Evolutionary conservation across 2,113 vertebrate genomes (phyloP).

Genomic region (Gymnarchus niloticus): DNA sequence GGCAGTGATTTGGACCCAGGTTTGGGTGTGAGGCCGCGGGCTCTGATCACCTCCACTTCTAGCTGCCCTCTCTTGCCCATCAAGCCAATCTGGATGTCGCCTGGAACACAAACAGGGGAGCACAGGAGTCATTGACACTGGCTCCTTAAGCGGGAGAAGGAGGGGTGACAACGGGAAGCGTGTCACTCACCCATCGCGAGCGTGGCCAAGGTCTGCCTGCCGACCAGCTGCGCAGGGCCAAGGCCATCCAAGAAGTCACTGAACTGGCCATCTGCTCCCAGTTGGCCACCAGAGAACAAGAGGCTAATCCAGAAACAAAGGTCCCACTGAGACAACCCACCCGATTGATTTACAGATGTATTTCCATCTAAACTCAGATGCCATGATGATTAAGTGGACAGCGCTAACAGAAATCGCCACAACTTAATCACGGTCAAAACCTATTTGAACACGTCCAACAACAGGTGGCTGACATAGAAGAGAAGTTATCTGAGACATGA

Average conservation of each 20-base stretch:
- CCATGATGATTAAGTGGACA: background rate
- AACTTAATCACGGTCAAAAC: background rate
- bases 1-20: constrained; percentile 96
- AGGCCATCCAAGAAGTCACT: constrained; percentile 97
- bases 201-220: constrained; percentile 91
- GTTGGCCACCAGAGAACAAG: constrained; percentile 93
- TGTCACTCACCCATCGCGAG: constrained; percentile 88
- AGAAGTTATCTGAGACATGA: constrained; percentile 37
- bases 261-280: constrained; percentile 95
- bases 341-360: background rate
- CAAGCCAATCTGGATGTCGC: constrained; percentile 97
- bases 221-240: constrained; percentile 92
- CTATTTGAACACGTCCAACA: background rate
- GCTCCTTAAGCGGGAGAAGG: background rate
- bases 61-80: constrained; percentile 95
- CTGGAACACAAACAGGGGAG: constrained; percentile 51
- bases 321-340: background rate
- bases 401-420: background rate
- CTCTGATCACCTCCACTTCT: constrained; percentile 97
- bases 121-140: background rate
- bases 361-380: background rate
- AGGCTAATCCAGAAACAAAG: constrained; percentile 65
- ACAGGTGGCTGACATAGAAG: background rate
- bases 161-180: background rate
- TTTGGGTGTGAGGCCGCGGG: constrained; percentile 90